Base-by-base conservation (phyloP, 2,113 vertebrate species). In the Recurvirostra avosetta region DNA sequence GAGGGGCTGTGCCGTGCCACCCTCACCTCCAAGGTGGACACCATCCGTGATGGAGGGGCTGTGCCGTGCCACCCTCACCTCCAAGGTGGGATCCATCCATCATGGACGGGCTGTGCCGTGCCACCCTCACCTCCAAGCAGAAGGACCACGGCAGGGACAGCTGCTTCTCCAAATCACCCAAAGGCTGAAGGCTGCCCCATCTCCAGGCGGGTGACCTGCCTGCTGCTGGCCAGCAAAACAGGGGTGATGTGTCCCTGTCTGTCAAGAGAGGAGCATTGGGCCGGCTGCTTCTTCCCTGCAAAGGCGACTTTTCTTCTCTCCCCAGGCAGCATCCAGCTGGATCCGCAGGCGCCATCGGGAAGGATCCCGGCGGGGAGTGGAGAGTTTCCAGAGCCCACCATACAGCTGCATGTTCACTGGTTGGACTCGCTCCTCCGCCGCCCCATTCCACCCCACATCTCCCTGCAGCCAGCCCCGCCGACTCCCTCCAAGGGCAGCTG, bases 261-360 rank as follows among this genome's bases (percentile, higher is more conserved):
- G 6, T 23, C 65, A 22, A 11, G 38, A 17, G 23, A 52, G 3
- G 11, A 21, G 26, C 49, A 1, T 49, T 10, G 6, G 2, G 5
- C 14, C 6, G 2, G 8, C n/a, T 32, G 52, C 52, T 59, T 15
- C 66, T 34, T 36, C 45, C 25, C n/a, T 12, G 17, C 21, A 9
- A 34, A 56, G 59, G 38, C 49, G 43, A 8, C 58, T 34, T 34
- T n/a, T 23, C 78, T n/a, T 78, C 40, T 73, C 38, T 72, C 19
- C 55, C 9, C 62, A 49, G 72, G 38, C 61, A 53, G 34, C 8
- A 4, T 27, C 52, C 0, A 0, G 20, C 41, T 7, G 32, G 58
- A 63, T 14, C 63, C 18, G 0, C 41, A 34, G 47, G 11, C 5
- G 0, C 23, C 2, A 0, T 29, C 23, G 7, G 45, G 68, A 75